A percentile compares a stretch with the other conserved stretches of the same genome.
phyloP scores from a whole-genome alignment of 1,140 invertebrate genomes.

The Coelopa frigida region DNA sequence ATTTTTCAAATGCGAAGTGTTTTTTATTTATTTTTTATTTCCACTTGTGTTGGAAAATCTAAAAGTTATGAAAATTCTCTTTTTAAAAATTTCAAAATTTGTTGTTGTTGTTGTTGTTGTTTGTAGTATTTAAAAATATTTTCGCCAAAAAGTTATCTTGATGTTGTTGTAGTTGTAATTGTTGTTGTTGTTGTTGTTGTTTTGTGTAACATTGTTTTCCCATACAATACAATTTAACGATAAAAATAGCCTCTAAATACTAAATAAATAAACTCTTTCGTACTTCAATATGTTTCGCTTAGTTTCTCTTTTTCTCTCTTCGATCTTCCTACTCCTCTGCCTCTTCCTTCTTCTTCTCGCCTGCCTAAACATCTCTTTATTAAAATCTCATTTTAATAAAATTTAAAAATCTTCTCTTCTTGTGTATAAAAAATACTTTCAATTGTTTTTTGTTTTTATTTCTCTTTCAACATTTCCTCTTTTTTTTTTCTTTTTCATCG shows the following conservation, averaged over 20 bases:
- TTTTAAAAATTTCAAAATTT: too few relatives aligned
- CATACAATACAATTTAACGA: slow-evolving; percentile 8
- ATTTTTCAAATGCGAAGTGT: too few relatives aligned
- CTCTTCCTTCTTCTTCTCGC: background rate
- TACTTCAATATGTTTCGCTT: background rate
- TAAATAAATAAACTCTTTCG: slow-evolving; percentile 11
- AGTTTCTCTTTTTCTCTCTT: background rate
- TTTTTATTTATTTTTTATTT: too few relatives aligned
- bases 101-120: too few relatives aligned
- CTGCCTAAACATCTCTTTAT: background rate
- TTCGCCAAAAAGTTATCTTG: too few relatives aligned
- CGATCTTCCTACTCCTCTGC: background rate
- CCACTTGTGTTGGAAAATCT: too few relatives aligned
- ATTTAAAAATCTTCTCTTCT: background rate
- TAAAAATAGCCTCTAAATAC: slow-evolving; percentile 15
- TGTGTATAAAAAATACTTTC: slow-evolving; percentile 27
- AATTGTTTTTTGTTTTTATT: slow-evolving; percentile 12
- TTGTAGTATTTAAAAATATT: too few relatives aligned
- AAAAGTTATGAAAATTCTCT: too few relatives aligned
- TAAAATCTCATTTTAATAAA: background rate
- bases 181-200: too few relatives aligned
- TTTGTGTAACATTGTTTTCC: too few relatives aligned
- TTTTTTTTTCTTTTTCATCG: slow-evolving; percentile 4
- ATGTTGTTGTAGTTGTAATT: too few relatives aligned
- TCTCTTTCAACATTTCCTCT: background rate